Evolutionary conservation across 2,113 vertebrate genomes (phyloP).

Genomic region (Esox niger): DNA sequence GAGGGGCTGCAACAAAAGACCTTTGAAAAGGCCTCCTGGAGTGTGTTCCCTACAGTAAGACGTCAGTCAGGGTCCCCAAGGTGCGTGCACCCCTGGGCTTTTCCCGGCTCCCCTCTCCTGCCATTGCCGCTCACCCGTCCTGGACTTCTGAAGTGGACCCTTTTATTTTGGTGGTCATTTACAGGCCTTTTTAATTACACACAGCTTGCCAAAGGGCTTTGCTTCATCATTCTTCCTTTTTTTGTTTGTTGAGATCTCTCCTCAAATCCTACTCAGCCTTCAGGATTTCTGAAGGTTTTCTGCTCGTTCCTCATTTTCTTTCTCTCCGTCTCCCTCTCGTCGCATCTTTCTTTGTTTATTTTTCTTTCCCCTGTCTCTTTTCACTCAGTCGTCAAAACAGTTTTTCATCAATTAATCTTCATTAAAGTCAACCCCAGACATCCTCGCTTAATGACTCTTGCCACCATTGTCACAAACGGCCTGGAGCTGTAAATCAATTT

Average conservation of each 20-base stretch:
- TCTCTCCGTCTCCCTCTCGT: no score
- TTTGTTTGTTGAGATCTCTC: slow-evolving; percentile 73
- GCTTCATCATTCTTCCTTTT: slow-evolving; percentile 67
- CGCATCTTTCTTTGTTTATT: slow-evolving; percentile 24
- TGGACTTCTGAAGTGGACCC: slow-evolving; percentile 77
- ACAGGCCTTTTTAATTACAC: slow-evolving; percentile 82
- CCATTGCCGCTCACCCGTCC: slow-evolving; percentile 31
- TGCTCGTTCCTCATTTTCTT: slow-evolving; percentile 13
- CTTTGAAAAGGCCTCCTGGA: slow-evolving; percentile 3
- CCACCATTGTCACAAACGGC: slow-evolving; percentile 32
- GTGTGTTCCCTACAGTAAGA: not conserved
- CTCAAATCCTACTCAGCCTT: slow-evolving; percentile 47
- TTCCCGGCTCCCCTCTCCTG: slow-evolving; percentile 19
- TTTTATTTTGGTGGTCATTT: slow-evolving; percentile 71
- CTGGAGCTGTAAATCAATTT: slow-evolving; percentile 62
- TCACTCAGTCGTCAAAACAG: slow-evolving; percentile 22
- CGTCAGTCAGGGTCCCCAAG: slow-evolving; percentile 33
- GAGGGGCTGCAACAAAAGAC: slow-evolving; percentile 20
- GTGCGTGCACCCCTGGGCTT: slow-evolving; percentile 30
- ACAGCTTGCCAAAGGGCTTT: slow-evolving; percentile 74
- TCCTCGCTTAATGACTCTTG: slow-evolving; percentile 53
- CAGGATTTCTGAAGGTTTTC: slow-evolving; percentile 34
- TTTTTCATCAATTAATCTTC: slow-evolving; percentile 47
- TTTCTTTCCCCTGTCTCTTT: slow-evolving; percentile 18
- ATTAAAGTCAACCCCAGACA: slow-evolving; percentile 41